Evolutionary conservation across 2,113 vertebrate genomes (phyloP), one percentile per base, ranked within the genome.

Genomic region (Asarcornis scutulata): DNA sequence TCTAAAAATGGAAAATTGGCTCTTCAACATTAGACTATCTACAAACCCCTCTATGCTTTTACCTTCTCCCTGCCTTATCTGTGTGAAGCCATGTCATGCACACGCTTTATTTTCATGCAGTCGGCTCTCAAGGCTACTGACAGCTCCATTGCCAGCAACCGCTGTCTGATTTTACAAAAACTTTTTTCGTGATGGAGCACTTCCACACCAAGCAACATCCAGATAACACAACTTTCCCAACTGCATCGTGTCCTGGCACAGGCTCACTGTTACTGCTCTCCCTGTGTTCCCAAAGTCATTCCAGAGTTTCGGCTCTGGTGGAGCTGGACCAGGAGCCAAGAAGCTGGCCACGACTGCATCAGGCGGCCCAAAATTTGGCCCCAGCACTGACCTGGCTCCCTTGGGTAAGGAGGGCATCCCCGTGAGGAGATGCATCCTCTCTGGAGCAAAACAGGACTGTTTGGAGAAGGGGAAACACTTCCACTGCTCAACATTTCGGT

Each of bases 371-470:
- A 29, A 48, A 83, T 62, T 68, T 69, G 29, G 7, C 38, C 48
- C 44, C 42, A 12, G 17, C 1, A 0, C 46, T 56, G 20, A n/a
- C 16, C 0, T 1, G 5, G 25, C 13, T 25, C 29, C 0, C 0
- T 1, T 0, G 3, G 21, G 71, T 10, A 50, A 56, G 0, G 3
- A 66, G 67, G 8, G 25, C 16, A 56, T 32, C 42, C 16, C 8
- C 83, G 34, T 7, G 1, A 81, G 21, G 11, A 16, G 6, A 18
- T 31, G 13, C 50, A 13, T n/a, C 3, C 50, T 52, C 23, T 52
- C 25, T 26, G 50, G 50, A 52, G 23, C 23, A 26, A 52, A 52
- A 13, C 23, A 4, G 50, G 50, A 25, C 12, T 23, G 10, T 17
- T 27, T 26, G 23, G 58, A 76, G 48, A 72, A 64, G 60, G 9